These are phyloP conservation scores for Erebia ligea DNA, from an alignment of 2,888 invertebrate genomes.

Conservation along the genomic window DNA sequence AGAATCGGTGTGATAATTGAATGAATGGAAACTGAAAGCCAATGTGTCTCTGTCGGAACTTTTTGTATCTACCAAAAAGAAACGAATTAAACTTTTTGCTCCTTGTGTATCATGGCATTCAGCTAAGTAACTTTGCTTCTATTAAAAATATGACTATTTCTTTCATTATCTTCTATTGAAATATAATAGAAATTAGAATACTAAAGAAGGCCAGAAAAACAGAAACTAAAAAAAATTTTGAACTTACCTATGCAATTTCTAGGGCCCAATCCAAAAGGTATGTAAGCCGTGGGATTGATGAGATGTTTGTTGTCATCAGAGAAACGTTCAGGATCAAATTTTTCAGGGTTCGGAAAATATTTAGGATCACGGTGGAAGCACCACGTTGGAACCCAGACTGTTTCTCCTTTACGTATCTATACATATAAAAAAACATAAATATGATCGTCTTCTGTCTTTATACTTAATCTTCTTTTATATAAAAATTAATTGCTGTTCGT, in stretches of 20 bases:
- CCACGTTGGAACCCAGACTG: conserved; percentile 63
- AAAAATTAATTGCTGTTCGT: background rate
- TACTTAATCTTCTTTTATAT: no score
- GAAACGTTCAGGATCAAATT: conserved; percentile 84
- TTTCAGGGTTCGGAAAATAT: conserved; percentile 79
- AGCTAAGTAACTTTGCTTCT: no score
- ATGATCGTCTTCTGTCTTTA: background rate
- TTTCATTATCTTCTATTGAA: no score
- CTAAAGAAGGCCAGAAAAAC: no score
- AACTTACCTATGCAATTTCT: conserved; percentile 84
- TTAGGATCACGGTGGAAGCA: conserved; percentile 77
- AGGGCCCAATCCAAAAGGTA: conserved; percentile 85
- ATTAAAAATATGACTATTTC: no score
- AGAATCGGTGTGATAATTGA: no score
- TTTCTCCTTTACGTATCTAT: conserved; percentile 59
- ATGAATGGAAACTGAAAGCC: no score
- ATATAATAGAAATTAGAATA: no score
- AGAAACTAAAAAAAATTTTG: no score
- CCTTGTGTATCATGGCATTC: no score
- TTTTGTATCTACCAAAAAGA: background rate
- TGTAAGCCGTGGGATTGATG: conserved; percentile 59
- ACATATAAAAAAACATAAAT: background rate
- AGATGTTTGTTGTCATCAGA: conserved; percentile 80
- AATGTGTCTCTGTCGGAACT: background rate
- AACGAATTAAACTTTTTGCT: no score